These are phyloP conservation scores for Zygogramma bicolorata DNA, from an alignment of 2,888 invertebrate species.

Conservation along the genomic window DNA sequence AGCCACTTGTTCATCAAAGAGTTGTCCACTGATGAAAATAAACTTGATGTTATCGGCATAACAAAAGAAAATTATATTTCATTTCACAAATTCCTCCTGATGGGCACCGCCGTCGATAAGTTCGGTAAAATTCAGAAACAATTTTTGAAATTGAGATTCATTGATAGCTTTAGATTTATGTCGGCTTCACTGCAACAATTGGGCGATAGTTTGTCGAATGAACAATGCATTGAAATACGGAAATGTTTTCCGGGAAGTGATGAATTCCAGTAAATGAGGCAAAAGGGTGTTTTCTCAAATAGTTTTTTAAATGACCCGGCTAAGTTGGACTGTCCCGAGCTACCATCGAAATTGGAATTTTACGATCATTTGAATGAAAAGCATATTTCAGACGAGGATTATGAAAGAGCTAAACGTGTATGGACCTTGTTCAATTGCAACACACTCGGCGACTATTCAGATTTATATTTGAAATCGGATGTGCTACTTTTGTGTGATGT, in stretches of 20 bases:
- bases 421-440: slow-evolving; percentile 13
- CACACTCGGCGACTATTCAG: neutral
- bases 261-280: no score
- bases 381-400: slow-evolving; percentile 6
- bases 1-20: no score
- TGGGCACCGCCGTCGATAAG: neutral
- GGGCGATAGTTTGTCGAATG: neutral
- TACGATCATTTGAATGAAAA: slow-evolving; percentile 1
- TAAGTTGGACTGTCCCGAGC: neutral
- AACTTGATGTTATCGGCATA: neutral
- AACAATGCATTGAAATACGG: no score
- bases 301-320: neutral
- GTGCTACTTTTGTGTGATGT: no score
- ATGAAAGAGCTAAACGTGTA: neutral
- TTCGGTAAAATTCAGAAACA: neutral
- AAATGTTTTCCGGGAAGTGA: neutral
- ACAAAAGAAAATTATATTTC: neutral
- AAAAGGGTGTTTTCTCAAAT: neutral
- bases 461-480: slow-evolving; percentile 20
- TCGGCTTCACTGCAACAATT: neutral
- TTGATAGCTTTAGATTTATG: neutral
- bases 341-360: neutral
- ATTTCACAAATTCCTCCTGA: neutral
- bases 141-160: neutral
- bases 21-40: neutral